phyloP scores from a whole-genome alignment of 2,797 vertebrate species.

The Champsocephalus esox region DNA sequence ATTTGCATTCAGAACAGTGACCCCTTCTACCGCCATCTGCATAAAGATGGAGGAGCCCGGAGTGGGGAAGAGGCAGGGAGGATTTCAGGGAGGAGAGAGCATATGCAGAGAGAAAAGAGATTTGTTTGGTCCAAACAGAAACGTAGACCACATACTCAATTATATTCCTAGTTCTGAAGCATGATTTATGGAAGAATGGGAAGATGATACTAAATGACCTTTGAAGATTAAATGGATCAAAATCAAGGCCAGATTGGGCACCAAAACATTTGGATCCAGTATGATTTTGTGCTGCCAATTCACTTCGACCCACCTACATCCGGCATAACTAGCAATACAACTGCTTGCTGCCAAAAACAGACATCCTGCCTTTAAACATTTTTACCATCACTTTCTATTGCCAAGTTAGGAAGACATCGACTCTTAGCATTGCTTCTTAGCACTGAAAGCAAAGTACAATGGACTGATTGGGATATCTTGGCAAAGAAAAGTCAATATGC shows the following conservation, averaged over 20 bases:
- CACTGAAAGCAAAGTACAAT: neutral
- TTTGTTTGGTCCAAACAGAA: constrained; percentile 53
- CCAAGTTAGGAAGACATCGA: constrained; percentile 11
- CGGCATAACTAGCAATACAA: constrained; percentile 40
- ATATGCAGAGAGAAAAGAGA: constrained; percentile 64
- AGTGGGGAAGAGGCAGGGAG: constrained; percentile 59
- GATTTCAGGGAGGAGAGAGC: constrained; percentile 64
- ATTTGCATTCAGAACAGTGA: constrained; percentile 83
- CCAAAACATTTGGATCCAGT: constrained; percentile 33
- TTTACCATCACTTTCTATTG: constrained; percentile 27
- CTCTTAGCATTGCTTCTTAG: neutral
- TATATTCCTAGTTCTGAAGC: constrained; percentile 31
- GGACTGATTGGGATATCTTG: neutral
- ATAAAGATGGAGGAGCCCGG: constrained; percentile 76
- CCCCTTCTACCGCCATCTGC: constrained; percentile 78
- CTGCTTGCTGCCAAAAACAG: constrained; percentile 50
- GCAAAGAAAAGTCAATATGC: too few species aligned
- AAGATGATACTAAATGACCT: constrained; percentile 40
- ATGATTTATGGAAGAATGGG: constrained; percentile 35
- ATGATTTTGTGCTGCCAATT: constrained; percentile 58
- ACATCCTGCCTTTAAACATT: constrained; percentile 29
- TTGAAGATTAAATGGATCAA: constrained; percentile 45
- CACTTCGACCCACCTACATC: constrained; percentile 58
- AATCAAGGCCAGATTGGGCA: constrained; percentile 49
- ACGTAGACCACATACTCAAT: constrained; percentile 36